Evolutionary conservation across 2,888 invertebrate genomes (phyloP).

Genomic region (Melolontha melolontha): DNA sequence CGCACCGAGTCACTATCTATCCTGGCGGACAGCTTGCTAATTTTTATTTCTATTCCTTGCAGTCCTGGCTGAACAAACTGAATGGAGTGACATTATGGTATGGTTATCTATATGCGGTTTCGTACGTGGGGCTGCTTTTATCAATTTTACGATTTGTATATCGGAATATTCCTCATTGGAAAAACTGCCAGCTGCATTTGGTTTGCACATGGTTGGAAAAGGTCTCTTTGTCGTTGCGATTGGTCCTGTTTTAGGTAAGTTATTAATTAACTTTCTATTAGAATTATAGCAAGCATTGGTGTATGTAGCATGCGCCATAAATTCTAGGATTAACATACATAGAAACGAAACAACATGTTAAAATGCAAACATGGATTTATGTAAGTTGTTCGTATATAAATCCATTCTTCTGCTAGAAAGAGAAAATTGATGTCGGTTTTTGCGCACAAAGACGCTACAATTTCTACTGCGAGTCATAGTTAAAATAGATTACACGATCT

Average conservation of each 20-base stretch:
- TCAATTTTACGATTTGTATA: constrained; percentile 83
- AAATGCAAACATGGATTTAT: no score
- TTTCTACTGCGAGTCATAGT: no score
- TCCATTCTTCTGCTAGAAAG: no score
- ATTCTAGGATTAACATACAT: no score
- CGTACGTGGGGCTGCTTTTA: constrained; percentile 81
- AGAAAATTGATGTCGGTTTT: no score
- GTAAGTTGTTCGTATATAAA: no score
- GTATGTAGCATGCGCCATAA: no score
- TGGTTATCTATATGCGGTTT: constrained; percentile 83
- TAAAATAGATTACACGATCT: no score
- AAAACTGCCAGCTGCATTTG: constrained; percentile 81
- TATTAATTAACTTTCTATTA: neutral
- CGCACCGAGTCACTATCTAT: constrained; percentile 51
- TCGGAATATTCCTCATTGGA: constrained; percentile 79
- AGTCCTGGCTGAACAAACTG: constrained; percentile 81
- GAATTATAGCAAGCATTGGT: neutral
- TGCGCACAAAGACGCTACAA: no score
- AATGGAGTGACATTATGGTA: constrained; percentile 76
- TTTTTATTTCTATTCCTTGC: constrained; percentile 58
- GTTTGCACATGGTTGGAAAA: constrained; percentile 82
- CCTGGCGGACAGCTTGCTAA: constrained; percentile 44
- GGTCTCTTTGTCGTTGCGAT: constrained; percentile 77
- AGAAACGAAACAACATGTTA: no score
- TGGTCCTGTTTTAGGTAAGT: constrained; percentile 77